A percentile compares a stretch with the other conserved stretches of the same genome.
These are phyloP conservation scores for Dipodomys ordii DNA, from an alignment of 2,113 vertebrate genomes.

Conservation along the genomic window DNA sequence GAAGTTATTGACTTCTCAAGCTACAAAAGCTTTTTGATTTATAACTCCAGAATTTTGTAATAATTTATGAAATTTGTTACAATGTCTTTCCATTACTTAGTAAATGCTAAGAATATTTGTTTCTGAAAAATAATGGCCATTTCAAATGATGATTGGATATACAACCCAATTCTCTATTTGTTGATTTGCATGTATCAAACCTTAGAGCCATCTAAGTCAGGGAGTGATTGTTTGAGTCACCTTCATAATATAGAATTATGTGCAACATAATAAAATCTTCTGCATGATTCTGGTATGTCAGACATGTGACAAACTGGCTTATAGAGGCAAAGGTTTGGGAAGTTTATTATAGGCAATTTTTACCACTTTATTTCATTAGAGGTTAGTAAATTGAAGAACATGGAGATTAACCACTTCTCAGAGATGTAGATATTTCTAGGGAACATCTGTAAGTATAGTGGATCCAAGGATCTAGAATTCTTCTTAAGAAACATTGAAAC, in stretches of 20 bases:
- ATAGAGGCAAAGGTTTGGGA: not conserved
- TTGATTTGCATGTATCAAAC: not conserved
- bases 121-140: not conserved
- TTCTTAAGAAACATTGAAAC: too few relatives aligned
- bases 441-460: too few relatives aligned
- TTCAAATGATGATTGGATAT: not conserved
- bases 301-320: conserved; percentile 24
- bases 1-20: not conserved
- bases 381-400: conserved; percentile 8
- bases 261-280: not conserved
- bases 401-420: conserved; percentile 37
- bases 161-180: not conserved
- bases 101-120: not conserved
- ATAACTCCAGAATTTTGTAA: not conserved
- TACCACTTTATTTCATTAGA: not conserved
- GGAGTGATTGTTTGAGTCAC: conserved; percentile 9
- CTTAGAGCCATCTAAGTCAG: not conserved
- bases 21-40: not conserved
- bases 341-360: too few relatives aligned
- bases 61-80: not conserved
- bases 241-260: conserved; percentile 45
- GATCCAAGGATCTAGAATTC: too few relatives aligned
- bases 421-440: not conserved
- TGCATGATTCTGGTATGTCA: conserved; percentile 43
- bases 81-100: not conserved